Evolutionary conservation across 2,888 invertebrate species (phyloP), one percentile per base, ranked within the genome.

Genomic region (Scelioninae gen. 1): DNA sequence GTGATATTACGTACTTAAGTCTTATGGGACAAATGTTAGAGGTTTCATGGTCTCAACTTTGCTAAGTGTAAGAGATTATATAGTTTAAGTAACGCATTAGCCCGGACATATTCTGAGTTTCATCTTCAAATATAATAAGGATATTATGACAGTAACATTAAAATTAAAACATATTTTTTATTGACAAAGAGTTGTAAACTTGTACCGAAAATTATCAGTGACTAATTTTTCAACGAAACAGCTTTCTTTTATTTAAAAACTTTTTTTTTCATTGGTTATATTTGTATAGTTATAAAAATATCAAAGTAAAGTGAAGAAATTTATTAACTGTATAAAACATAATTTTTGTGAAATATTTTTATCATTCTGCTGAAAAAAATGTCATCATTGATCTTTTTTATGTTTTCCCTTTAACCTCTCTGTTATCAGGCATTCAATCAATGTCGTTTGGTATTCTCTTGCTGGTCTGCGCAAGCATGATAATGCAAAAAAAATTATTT

Each of bases 1-100:
- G 43, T 11, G 34, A 66, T 60, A 40, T 75, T 65, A 65, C 15
- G n/a, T 65, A 58, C 75, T 65, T 75, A 66, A 76, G 49, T 66
- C 75, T 76, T 76, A 63, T 51, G 58, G 51, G 65, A 66, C 75
- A 43, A 76, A 60, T 76, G 75, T 76, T 66, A 58, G 66, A 76
- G 65, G 51, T 76, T 76, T 76, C 66, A 66, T 66, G 58, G 66
- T 66, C 58, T 76, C 43, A 65, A 76, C 34, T 76, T 76, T 49
- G 58, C 58, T 66, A 76, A 66, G 66, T 76, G 66, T 76, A 66
- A 58, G 75, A 66, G 75, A 76, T 76, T n/a, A n/a, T 76, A 66
- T 66, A 66, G 75, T 76, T 66, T 76, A 51, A 66, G 66, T 65
- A 75, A 75, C 58, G 49, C 58, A 76, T 76, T 66, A 75, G 65